Evolutionary conservation across 2,113 vertebrate species (phyloP).

Genomic region (Ceyx melanurus): DNA sequence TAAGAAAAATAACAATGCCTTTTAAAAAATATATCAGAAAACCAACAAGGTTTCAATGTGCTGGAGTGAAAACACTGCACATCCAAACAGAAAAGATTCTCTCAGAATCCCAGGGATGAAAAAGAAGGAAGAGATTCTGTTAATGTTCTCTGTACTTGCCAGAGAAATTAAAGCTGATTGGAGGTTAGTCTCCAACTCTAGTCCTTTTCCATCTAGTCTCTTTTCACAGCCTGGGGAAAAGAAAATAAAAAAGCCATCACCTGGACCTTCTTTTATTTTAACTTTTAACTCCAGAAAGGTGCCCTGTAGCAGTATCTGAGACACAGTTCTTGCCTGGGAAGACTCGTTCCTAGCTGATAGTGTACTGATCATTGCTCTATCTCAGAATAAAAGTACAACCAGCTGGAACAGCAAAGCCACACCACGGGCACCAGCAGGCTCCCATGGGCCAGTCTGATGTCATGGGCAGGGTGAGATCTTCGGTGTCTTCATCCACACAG

Average conservation of each 20-base stretch:
- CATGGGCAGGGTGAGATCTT: not conserved
- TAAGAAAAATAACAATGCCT: constrained; percentile 18
- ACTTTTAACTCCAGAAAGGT: not conserved
- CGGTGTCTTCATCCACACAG: not conserved
- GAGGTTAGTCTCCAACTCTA: not conserved
- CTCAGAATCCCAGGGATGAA: not conserved
- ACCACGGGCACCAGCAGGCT: not conserved
- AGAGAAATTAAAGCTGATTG: not conserved
- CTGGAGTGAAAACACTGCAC: not conserved
- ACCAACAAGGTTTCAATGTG: constrained; percentile 7
- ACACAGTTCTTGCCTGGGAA: not conserved
- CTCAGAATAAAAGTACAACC: not conserved
- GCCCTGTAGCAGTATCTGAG: not conserved
- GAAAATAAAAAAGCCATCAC: not conserved
- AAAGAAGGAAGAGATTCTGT: not conserved
- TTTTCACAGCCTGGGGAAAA: not conserved
- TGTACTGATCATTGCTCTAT: not conserved
- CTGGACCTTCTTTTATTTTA: not conserved
- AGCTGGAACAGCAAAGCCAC: not conserved
- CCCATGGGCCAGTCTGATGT: not conserved
- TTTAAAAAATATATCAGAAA: constrained; percentile 2
- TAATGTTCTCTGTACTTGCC: not conserved
- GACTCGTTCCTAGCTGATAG: not conserved
- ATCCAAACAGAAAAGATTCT: not conserved
- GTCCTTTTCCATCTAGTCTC: not conserved